Evolutionary conservation across 1,140 invertebrate genomes (phyloP).

Genomic region (Whitmania pigra): DNA sequence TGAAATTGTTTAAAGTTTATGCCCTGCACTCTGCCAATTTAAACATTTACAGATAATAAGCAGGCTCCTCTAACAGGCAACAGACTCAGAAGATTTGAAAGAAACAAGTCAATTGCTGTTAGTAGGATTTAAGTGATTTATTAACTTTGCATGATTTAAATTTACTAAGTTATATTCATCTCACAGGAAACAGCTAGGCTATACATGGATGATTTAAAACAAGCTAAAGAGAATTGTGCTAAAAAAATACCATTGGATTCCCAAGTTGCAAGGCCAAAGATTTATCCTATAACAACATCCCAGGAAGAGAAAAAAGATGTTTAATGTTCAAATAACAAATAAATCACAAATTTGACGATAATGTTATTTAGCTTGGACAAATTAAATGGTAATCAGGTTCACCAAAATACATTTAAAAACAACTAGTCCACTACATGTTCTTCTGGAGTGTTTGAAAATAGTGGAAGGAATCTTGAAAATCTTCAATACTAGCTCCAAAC

Average conservation of each 20-base stretch:
- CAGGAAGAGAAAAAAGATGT: constrained; percentile 5
- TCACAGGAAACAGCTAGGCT: not conserved
- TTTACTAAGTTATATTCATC: not conserved
- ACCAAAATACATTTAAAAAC: not conserved
- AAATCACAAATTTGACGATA: not conserved
- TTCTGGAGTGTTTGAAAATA: constrained; percentile 2
- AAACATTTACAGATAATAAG: constrained; percentile 17
- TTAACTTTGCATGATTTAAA: not conserved
- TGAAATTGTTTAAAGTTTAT: not conserved
- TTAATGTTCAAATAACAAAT: constrained; percentile 9
- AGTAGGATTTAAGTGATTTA: not conserved
- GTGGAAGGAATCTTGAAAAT: constrained; percentile 3
- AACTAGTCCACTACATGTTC: not conserved
- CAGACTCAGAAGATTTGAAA: constrained; percentile 6
- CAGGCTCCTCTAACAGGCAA: constrained; percentile 9
- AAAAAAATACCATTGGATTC: not conserved
- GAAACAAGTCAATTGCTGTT: constrained; percentile 9
- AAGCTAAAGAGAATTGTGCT: constrained; percentile 4
- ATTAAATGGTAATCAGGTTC: not conserved
- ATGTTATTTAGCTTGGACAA: not conserved
- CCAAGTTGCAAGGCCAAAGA: not conserved
- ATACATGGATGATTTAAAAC: not conserved
- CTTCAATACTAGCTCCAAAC: constrained; percentile 3
- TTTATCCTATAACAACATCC: not conserved
- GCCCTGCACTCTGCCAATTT: not conserved